Percentiles rank a stretch among this genome's conserved stretches.
These are phyloP conservation scores for Paramuricea clavata DNA, from an alignment of 92 coral and sea anemone genomes.

Conservation along the genomic window DNA sequence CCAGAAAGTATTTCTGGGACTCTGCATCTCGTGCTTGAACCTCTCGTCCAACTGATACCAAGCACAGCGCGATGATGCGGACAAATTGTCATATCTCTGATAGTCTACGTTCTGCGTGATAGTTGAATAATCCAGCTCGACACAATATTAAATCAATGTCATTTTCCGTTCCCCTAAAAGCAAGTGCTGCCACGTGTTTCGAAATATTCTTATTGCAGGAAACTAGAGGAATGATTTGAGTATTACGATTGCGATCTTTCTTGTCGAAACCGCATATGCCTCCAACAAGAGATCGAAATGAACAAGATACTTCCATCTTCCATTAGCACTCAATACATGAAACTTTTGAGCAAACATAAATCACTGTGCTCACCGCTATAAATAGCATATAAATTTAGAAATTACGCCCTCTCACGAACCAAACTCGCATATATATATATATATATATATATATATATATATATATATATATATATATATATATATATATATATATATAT, in stretches of 20 bases:
- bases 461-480: too few relatives aligned
- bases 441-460: too few relatives aligned
- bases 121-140: slow-evolving; percentile 64
- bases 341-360: too few relatives aligned
- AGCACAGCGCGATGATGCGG: slow-evolving; percentile 72
- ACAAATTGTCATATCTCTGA: slow-evolving; percentile 73
- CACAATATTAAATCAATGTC: slow-evolving; percentile 75
- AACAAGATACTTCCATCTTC: slow-evolving; percentile 29
- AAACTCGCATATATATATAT: too few relatives aligned
- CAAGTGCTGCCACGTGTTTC: slow-evolving; percentile 46
- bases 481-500: too few relatives aligned
- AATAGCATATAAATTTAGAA: too few relatives aligned
- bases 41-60: slow-evolving; percentile 57
- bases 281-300: slow-evolving; percentile 38
- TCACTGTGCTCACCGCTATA: too few relatives aligned
- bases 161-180: slow-evolving; percentile 63
- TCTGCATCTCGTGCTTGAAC: slow-evolving; percentile 71
- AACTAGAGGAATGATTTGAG: slow-evolving; percentile 16
- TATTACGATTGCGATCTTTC: slow-evolving; percentile 8
- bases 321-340: background rate
- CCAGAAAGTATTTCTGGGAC: slow-evolving; percentile 65
- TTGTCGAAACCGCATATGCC: slow-evolving; percentile 23
- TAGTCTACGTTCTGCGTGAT: slow-evolving; percentile 29
- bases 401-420: too few relatives aligned
- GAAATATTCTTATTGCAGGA: slow-evolving; percentile 66